These are phyloP conservation scores for Porphyrio hochstetteri DNA, from an alignment of 2,113 vertebrate genomes.

Conservation along the genomic window DNA sequence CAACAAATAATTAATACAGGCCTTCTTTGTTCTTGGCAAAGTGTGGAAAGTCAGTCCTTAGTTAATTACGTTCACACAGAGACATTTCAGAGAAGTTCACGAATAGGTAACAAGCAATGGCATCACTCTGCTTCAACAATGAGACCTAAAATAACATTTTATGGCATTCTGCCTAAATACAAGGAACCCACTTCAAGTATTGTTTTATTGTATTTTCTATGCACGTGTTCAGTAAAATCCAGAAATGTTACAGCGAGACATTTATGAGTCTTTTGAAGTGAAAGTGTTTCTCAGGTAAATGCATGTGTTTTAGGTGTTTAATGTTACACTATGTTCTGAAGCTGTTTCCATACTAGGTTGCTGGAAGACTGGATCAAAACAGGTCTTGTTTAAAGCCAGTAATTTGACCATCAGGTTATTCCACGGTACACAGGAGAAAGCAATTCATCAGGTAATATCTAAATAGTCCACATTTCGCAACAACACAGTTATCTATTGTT, in stretches of 20 bases:
- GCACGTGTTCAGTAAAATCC: neutral
- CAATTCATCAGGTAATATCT: neutral
- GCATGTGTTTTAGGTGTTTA: neutral
- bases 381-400: neutral
- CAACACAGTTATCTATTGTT: neutral
- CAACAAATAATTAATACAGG: neutral
- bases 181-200: neutral
- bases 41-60: neutral
- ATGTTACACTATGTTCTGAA: neutral
- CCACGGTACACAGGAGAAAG: neutral
- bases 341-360: neutral
- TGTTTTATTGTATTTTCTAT: neutral
- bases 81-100: neutral
- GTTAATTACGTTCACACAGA: neutral
- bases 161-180: neutral
- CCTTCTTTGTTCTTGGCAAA: neutral
- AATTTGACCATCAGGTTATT: neutral
- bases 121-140: neutral
- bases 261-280: neutral
- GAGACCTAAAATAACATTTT: neutral
- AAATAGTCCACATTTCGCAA: neutral
- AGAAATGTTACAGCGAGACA: neutral
- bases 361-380: neutral
- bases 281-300: slow-evolving; percentile 16
- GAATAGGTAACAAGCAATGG: neutral